These are phyloP conservation scores for Synanthedon andrenaeformis DNA, from an alignment of 2,888 invertebrate species.

Conservation along the genomic window DNA sequence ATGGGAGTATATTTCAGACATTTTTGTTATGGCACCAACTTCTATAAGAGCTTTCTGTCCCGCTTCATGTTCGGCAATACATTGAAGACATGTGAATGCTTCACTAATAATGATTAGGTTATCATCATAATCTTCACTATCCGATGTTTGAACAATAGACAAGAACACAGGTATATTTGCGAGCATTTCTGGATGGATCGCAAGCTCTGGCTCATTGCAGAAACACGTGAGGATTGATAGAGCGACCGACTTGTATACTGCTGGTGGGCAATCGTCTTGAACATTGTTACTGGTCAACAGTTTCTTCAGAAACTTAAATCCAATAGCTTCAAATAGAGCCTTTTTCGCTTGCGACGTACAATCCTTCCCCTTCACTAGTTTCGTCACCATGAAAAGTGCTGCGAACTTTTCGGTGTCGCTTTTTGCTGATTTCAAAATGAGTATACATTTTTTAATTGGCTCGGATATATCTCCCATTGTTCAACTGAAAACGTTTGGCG, in stretches of 20 bases:
- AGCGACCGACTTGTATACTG: slow-evolving; percentile 92
- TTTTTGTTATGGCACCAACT: slow-evolving; percentile 81
- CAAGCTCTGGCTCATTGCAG: slow-evolving; percentile 83
- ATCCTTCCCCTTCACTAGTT: slow-evolving; percentile 86
- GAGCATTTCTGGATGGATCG: slow-evolving; percentile 85
- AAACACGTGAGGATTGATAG: slow-evolving; percentile 89
- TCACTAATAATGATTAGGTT: slow-evolving; percentile 88
- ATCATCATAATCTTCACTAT: slow-evolving; percentile 87
- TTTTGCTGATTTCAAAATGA: slow-evolving; percentile 81
- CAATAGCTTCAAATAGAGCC: slow-evolving; percentile 89
- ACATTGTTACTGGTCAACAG: slow-evolving; percentile 80
- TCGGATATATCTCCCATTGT: slow-evolving; percentile 77
- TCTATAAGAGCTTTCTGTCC: slow-evolving; percentile 85
- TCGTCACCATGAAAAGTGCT: slow-evolving; percentile 91
- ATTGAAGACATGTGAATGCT: slow-evolving; percentile 85
- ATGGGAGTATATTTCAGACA: slow-evolving; percentile 88
- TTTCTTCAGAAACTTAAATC: slow-evolving; percentile 86
- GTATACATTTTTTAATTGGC: slow-evolving; percentile 86
- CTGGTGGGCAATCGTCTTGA: slow-evolving; percentile 88
- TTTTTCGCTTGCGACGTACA: slow-evolving; percentile 82
- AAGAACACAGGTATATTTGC: slow-evolving; percentile 85
- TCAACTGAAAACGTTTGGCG: slow-evolving; percentile 33
- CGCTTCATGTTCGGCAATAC: slow-evolving; percentile 81
- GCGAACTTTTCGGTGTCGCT: slow-evolving; percentile 94
- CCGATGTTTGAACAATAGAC: slow-evolving; percentile 85